Evolutionary conservation across 2,113 vertebrate genomes (phyloP).

Genomic region (Antechinus flavipes): DNA sequence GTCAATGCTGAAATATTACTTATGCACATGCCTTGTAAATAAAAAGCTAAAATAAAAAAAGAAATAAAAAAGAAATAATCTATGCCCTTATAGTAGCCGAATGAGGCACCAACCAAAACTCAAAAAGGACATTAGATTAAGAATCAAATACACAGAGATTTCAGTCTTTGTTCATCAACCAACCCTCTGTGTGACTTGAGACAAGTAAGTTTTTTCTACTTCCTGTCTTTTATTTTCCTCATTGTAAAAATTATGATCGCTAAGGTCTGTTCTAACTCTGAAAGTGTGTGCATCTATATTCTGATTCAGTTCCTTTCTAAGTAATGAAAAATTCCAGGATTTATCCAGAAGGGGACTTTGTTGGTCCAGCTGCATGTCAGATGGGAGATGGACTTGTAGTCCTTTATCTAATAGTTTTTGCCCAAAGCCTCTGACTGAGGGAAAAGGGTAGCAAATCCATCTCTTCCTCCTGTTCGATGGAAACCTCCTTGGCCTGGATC

Average conservation of each 20-base stretch:
- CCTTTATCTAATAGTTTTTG: constrained; percentile 27
- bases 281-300: constrained; percentile 7
- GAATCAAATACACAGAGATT: not conserved
- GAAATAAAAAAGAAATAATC: not conserved
- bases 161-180: not conserved
- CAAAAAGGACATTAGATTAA: not conserved
- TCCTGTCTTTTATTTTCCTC: not conserved
- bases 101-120: not conserved
- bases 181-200: not conserved
- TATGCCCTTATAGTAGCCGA: not conserved
- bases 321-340: not conserved
- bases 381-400: not conserved
- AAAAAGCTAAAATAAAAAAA: no score
- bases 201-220: not conserved
- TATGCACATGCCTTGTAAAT: no score
- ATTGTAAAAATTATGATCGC: not conserved
- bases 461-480: not conserved
- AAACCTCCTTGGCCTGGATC: not conserved
- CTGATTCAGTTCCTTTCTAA: not conserved
- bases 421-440: not conserved
- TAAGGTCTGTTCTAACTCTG: not conserved
- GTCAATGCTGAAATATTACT: no score
- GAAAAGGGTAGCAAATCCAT: not conserved
- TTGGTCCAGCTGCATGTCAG: constrained; percentile 12
- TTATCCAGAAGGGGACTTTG: not conserved